Evolutionary conservation across 2,113 vertebrate genomes (phyloP), one percentile per base, ranked within the genome.

Genomic region (Urocolius indicus): DNA sequence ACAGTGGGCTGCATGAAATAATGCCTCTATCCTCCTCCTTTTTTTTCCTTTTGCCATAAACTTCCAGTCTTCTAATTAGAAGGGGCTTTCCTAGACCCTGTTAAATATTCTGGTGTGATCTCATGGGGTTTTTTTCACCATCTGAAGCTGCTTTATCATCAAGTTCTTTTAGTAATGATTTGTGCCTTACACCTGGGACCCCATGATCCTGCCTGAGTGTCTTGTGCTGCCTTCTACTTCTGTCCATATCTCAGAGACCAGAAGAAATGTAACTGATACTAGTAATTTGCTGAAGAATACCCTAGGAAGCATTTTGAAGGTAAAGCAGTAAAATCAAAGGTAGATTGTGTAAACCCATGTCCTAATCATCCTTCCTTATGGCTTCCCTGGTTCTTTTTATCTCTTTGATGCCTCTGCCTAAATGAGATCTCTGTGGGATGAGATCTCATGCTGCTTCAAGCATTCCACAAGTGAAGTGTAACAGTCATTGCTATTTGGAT

Each of bases 381-480:
- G 41, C 76, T 92, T 90, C 41, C 36, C 18, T 79, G 30, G 49
- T 84, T 54, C 79, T 87, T 86, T 84, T 92, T 92, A 75, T 84
- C 36, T 93, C 46, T 73, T 84, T 49, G 49, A 49, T 92, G 65
- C 45, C 46, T 87, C 46, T 51, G 59, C 63, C 68, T 94, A 58
- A 79, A 68, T 87, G 77, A 91, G 41, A 75, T 92, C 84, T 90
- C 52, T 68, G 66, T 96, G 76, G 57, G 83, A 65, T 75, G 27
- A 93, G n/a, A 89, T 21, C 75, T 94, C 62, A 74, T 71, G 79
- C 85, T 84, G 48, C 72, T 77, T 80, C 63, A 71, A 67, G 38
- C 55, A 57, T 29, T 94, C 41, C 21, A 29, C 2, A 8, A 82
- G 20, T 76, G 30, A 55, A 91, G 48, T 34, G 69, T 49, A 52